Conservation (phyloP, 2,113 vertebrate species). For the Psittacara wagleri region DNA sequence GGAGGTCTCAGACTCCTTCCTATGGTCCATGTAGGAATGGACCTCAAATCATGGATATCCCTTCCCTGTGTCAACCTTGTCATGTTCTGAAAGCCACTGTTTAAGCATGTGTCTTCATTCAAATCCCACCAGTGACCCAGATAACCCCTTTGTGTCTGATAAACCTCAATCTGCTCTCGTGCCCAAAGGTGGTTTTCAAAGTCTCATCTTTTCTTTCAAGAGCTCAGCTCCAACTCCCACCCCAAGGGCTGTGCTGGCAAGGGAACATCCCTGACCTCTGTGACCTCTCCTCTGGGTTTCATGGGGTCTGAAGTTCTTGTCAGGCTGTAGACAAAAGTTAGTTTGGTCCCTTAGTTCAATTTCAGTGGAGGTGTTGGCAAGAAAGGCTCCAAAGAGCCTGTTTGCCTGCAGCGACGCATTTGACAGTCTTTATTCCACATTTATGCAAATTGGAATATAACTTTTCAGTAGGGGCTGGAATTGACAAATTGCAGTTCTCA, state of each 20-base stretch:
- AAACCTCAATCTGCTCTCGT: not conserved
- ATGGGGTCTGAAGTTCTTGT: not conserved
- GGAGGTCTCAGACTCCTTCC: not conserved
- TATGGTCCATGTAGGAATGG: accelerated
- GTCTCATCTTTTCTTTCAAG: not conserved
- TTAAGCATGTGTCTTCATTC: not conserved
- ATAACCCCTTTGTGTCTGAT: not conserved
- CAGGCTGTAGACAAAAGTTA: not conserved
- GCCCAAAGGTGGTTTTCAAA: not conserved
- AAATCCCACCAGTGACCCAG: not conserved
- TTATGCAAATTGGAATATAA: not conserved
- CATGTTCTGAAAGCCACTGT: accelerated
- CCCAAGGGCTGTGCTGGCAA: not conserved
- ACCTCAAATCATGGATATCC: too few species aligned
- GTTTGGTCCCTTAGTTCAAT: not conserved
- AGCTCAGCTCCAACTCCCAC: not conserved
- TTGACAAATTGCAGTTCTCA: not conserved
- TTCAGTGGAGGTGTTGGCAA: not conserved
- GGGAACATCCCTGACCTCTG: not conserved
- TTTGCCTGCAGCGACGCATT: not conserved
- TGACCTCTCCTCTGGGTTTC: not conserved
- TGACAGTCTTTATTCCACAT: not conserved
- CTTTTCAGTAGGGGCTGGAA: not conserved
- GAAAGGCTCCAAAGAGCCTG: not conserved
- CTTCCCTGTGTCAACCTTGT: not conserved